These are phyloP conservation scores for Athene cunicularia DNA, from an alignment of 2,113 vertebrate genomes.

Conservation along the genomic window DNA sequence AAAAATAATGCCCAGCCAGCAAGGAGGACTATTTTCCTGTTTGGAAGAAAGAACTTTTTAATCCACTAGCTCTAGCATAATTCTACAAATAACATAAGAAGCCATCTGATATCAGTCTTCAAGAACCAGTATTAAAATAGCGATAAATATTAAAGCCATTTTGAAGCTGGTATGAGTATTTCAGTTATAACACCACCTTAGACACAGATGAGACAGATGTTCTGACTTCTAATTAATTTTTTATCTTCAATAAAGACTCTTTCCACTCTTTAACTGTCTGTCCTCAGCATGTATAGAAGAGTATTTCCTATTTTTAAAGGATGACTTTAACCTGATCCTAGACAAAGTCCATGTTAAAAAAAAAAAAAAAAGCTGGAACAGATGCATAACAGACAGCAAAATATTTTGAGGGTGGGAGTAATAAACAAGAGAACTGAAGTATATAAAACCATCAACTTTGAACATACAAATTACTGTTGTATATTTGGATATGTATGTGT, in stretches of 20 bases:
- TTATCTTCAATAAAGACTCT: background rate
- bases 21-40: slow-evolving; percentile 92
- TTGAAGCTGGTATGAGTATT: background rate
- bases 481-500: background rate
- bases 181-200: background rate
- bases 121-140: background rate
- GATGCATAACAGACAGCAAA: background rate
- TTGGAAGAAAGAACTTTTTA: slow-evolving; percentile 50
- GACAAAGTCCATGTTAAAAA: background rate
- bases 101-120: background rate
- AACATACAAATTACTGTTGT: background rate
- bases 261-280: background rate
- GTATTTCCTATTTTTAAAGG: background rate
- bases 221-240: background rate
- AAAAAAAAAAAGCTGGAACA: background rate
- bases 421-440: background rate
- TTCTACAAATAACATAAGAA: background rate
- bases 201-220: background rate
- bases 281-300: background rate
- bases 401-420: background rate
- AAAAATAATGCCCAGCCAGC: slow-evolving; percentile 97
- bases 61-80: background rate
- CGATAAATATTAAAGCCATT: background rate
- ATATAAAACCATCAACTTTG: background rate
- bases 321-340: background rate